Evolutionary conservation across 2,797 vertebrate genomes (phyloP), one percentile per base, ranked within the genome.

Genomic region (Hydrocynus forskahlii): DNA sequence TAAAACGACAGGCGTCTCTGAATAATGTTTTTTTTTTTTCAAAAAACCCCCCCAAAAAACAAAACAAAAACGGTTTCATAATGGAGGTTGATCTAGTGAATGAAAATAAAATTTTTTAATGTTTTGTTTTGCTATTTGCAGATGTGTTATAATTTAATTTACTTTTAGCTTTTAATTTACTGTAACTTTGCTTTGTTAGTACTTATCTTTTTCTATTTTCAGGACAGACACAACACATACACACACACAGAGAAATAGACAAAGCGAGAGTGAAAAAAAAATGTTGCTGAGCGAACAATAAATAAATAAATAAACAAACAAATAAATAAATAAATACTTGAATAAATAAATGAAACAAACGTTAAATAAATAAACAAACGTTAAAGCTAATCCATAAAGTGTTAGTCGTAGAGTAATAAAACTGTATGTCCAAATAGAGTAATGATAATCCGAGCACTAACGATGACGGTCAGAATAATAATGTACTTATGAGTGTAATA

Each of bases 371-470:
- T 75, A 79, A 87, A 87, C 29, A 40, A 84, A 82, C 85, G 79
- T 82, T 90, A 88, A 92, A 93, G 89, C 89, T 91, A 89, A 84
- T 87, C 87, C 82, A 85, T 86, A 86, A 91, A 92, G 89, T 83
- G 70, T 88, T 77, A 85, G 83, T 88, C 85, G 78, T 86, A 88
- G 81, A 71, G 78, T 89, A 86, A 90, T 88, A 88, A 85, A 88
- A 89, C 77, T 45, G 72, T 84, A 88, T 80, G 86, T 80, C 83
- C 38, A 84, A 81, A 86, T 80, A 85, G 78, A 82, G n/a, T 67
- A 79, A 72, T 74, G 75, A 48, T 21, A 89, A 85, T 81, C 75
- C 52, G 83, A 81, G 75, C 76, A 84, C 86, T 81, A 71, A 79
- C 1, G 87, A 85, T 82, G 87, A 83, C 21, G 80, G 76, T 84